Percentiles rank a stretch among this genome's conserved stretches.
These are phyloP conservation scores for Orussus abietinus DNA, from an alignment of 1,140 invertebrate genomes.

Conservation along the genomic window DNA sequence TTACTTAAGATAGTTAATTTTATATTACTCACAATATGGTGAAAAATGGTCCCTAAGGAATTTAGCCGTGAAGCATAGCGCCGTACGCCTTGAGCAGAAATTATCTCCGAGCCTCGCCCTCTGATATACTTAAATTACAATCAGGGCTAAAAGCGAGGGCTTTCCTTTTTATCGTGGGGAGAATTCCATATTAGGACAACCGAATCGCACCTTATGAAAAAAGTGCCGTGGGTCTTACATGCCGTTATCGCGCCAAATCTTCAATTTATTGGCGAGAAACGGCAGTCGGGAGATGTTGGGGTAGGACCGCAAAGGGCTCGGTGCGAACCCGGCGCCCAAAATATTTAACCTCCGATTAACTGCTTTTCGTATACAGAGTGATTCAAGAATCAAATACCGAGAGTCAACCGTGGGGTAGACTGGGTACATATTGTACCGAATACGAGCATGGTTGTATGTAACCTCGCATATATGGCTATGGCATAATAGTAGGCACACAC, in stretches of 20 bases:
- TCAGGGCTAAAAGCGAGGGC: too few relatives aligned
- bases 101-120: neutral
- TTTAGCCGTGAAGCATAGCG: too few relatives aligned
- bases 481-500: conserved; percentile 25
- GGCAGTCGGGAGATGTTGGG: conserved; percentile 1
- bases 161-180: too few relatives aligned
- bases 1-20: too few relatives aligned
- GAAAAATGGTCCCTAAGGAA: too few relatives aligned
- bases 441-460: conserved; percentile 33
- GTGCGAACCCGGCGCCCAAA: conserved; percentile 46
- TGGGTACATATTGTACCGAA: conserved; percentile 50
- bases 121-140: neutral
- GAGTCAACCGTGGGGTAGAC: conserved; percentile 50
- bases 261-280: too few relatives aligned
- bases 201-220: too few relatives aligned
- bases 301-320: conserved; percentile 8
- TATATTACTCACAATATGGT: too few relatives aligned
- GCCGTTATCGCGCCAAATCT: too few relatives aligned
- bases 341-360: conserved; percentile 53
- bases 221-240: too few relatives aligned
- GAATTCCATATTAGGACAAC: too few relatives aligned
- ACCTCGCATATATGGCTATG: conserved; percentile 24
- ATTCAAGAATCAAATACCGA: conserved; percentile 54
- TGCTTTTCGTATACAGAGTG: conserved; percentile 46
- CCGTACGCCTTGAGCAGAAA: too few relatives aligned